Evolutionary conservation across 2,113 vertebrate species (phyloP).

Genomic region (Rhegmatorhina hoffmannsi): DNA sequence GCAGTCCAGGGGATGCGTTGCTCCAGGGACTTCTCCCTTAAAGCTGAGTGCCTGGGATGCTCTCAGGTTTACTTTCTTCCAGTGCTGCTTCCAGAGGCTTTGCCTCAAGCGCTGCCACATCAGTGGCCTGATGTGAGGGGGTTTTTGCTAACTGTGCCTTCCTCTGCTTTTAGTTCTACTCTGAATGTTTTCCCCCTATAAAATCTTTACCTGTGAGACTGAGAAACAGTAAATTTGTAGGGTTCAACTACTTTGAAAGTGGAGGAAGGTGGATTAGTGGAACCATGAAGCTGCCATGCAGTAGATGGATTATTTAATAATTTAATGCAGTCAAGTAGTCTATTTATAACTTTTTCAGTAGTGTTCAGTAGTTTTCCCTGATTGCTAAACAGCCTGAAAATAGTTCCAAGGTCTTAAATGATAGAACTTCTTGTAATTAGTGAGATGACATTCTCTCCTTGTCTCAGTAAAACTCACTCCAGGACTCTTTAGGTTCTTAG

Average conservation of each 20-base stretch:
- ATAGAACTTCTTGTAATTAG: conserved; percentile 21
- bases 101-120: not conserved
- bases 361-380: conserved; percentile 20
- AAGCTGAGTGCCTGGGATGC: not conserved
- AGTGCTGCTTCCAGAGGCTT: not conserved
- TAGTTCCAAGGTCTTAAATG: conserved; percentile 17
- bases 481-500: not conserved
- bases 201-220: not conserved
- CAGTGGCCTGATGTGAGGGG: not conserved
- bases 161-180: not conserved
- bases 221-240: not conserved
- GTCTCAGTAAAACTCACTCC: conserved; percentile 25
- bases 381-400: conserved; percentile 32
- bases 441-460: not conserved
- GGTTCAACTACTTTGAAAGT: not conserved
- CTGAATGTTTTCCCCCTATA: not conserved
- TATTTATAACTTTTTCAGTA: conserved; percentile 23
- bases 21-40: not conserved
- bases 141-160: not conserved
- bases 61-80: not conserved
- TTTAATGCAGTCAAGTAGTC: not conserved
- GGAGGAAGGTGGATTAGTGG: not conserved
- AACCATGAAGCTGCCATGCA: not conserved
- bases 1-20: not conserved
- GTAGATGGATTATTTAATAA: conserved; percentile 33